These are phyloP conservation scores for Mormyrus hasselquistii DNA, from an alignment of 2,797 vertebrate genomes.

Conservation along the genomic window DNA sequence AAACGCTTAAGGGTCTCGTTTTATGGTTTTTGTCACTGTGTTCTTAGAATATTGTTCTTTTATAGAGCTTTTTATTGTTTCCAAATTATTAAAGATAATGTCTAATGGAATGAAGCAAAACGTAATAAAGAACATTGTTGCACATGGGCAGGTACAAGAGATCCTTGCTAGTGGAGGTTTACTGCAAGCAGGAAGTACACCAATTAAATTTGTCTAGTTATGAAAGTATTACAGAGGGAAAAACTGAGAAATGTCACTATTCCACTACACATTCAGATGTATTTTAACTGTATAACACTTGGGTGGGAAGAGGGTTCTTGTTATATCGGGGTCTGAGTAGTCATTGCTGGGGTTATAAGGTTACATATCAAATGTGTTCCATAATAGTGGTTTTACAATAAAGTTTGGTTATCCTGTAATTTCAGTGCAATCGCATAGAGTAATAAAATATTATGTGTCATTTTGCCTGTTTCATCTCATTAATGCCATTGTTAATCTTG, in stretches of 20 bases:
- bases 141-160: neutral
- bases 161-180: neutral
- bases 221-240: neutral
- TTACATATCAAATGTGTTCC: conserved; percentile 1
- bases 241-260: neutral
- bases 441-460: neutral
- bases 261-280: neutral
- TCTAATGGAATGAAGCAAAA: neutral
- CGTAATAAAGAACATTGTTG: neutral
- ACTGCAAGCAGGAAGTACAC: neutral
- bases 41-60: neutral
- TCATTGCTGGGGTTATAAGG: neutral
- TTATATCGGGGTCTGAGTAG: neutral
- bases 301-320: neutral
- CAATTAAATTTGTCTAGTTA: neutral
- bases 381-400: neutral
- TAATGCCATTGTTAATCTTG: neutral
- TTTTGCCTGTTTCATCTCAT: neutral
- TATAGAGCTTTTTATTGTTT: neutral
- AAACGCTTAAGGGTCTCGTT: neutral
- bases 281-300: neutral
- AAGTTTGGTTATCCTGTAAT: neutral
- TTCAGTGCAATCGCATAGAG: neutral
- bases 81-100: neutral
- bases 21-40: neutral